Evolutionary conservation across 2,888 invertebrate species (phyloP).

Genomic region (Agrochola macilenta): DNA sequence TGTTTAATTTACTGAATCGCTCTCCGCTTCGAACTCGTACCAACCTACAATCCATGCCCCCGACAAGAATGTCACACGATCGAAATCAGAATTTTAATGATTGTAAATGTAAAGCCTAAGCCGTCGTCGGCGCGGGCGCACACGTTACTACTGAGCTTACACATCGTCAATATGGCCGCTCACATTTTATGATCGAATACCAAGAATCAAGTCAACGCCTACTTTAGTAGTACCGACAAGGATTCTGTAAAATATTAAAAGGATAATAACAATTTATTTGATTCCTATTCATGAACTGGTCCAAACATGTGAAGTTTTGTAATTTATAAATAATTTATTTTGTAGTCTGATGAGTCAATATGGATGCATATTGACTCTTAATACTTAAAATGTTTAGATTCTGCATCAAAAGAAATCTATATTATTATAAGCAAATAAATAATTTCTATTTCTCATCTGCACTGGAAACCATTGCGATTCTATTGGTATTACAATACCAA

Average conservation of each 20-base stretch:
- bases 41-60: constrained; percentile 27
- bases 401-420: neutral
- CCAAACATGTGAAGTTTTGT: neutral
- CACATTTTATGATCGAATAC: constrained; percentile 21
- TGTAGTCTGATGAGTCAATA: neutral
- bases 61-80: constrained; percentile 55
- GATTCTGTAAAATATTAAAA: constrained; percentile 4
- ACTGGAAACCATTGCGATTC: neutral
- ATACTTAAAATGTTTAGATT: too few relatives aligned
- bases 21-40: neutral
- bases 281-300: constrained; percentile 20
- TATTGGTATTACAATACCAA: too few relatives aligned
- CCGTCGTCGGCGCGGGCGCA: constrained; percentile 13
- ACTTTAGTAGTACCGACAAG: neutral
- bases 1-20: constrained; percentile 8
- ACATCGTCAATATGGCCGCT: constrained; percentile 17
- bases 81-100: constrained; percentile 58
- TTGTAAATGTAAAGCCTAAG: constrained; percentile 47
- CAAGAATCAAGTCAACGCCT: constrained; percentile 8
- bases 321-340: constrained; percentile 3
- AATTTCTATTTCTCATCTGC: too few relatives aligned
- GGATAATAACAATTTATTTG: constrained; percentile 5
- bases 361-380: neutral
- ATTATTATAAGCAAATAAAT: too few relatives aligned
- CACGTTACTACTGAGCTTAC: constrained; percentile 25